phyloP scores from a whole-genome alignment of 2,113 vertebrate species.

The Tupaia tana region DNA sequence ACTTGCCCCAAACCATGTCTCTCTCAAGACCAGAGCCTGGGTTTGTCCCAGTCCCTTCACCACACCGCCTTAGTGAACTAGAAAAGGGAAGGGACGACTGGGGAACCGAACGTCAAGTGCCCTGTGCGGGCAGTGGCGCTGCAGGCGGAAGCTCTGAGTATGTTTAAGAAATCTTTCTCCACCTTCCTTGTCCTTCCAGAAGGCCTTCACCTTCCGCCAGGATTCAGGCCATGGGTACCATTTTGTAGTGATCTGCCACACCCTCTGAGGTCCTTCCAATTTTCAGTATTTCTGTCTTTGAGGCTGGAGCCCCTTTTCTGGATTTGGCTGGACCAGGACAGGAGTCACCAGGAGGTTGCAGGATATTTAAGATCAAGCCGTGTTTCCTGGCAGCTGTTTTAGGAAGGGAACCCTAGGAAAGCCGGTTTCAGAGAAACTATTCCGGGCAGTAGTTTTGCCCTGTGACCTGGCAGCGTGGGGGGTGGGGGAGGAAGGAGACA shows the following conservation, averaged over 20 bases:
- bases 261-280: neutral
- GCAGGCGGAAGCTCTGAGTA: neutral
- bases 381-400: neutral
- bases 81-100: neutral
- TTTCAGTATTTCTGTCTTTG: neutral
- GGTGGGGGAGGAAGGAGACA: neutral
- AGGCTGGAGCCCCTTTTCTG: neutral
- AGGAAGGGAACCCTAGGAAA: neutral
- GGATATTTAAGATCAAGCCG: neutral
- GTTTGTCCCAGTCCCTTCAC: neutral
- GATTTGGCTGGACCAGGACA: neutral
- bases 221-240: neutral
- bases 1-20: neutral
- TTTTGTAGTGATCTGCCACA: neutral
- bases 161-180: neutral
- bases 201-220: neutral
- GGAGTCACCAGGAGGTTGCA: neutral
- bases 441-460: neutral
- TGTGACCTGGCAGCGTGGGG: neutral
- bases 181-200: neutral
- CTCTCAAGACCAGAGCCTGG: neutral
- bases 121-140: neutral
- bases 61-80: neutral
- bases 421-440: neutral
- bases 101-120: neutral